Conservation (phyloP, 2,888 invertebrate genomes). For the Sepiola atlantica region DNA sequence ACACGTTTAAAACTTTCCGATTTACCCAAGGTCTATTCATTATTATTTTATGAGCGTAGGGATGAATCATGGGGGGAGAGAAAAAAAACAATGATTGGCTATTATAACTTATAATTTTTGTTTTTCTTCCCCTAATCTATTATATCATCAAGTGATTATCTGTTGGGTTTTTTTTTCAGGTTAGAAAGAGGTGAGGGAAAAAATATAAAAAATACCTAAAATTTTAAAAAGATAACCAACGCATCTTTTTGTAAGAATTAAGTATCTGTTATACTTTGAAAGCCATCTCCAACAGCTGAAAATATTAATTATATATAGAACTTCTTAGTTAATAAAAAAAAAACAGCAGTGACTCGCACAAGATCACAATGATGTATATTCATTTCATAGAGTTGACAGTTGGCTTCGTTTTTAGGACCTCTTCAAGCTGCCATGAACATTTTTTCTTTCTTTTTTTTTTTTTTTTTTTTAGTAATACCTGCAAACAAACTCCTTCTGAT, state of each 20-base stretch:
- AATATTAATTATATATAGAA: neutral
- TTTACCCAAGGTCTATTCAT: neutral
- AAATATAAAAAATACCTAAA: neutral
- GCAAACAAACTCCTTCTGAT: conserved; percentile 43
- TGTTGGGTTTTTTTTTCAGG: neutral
- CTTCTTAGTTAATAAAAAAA: neutral
- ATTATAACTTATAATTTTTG: neutral
- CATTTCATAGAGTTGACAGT: conserved; percentile 19
- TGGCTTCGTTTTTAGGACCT: neutral
- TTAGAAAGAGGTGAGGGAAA: neutral
- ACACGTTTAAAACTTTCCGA: conserved; percentile 41
- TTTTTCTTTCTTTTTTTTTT: neutral
- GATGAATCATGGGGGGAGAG: neutral
- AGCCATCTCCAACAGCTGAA: conserved; percentile 36
- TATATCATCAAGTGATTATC: neutral
- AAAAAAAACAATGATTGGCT: conserved; percentile 34
- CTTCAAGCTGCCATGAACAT: conserved; percentile 45
- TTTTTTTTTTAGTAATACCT: neutral
- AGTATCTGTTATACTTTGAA: conserved; percentile 21
- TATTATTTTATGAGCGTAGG: neutral
- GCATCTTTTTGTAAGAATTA: neutral
- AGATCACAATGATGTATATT: conserved; percentile 37
- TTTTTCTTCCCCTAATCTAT: too few relatives aligned
- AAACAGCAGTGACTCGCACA: conserved; percentile 40
- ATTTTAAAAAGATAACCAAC: neutral